These are phyloP conservation scores for Esox masquinongy DNA, from an alignment of 2,797 vertebrate species.

Conservation along the genomic window DNA sequence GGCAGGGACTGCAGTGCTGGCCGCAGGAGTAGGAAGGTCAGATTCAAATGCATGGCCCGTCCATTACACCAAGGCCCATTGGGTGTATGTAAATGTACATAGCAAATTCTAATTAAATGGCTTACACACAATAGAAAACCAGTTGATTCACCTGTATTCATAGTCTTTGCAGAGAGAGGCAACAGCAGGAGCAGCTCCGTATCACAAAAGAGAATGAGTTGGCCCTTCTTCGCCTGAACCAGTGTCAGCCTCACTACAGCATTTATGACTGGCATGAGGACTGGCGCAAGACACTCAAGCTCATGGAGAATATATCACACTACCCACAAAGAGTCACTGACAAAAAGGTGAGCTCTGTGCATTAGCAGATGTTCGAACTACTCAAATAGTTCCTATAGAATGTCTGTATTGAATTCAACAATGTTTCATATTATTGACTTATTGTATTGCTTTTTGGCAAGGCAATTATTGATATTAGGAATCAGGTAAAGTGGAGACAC, in stretches of 20 bases:
- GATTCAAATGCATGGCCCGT: no score
- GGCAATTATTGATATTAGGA: no score
- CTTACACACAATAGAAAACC: neutral
- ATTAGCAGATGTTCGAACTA: neutral
- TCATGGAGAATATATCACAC: constrained; percentile 58
- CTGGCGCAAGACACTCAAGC: constrained; percentile 64
- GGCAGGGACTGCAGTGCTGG: no score
- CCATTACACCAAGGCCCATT: no score
- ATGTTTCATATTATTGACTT: neutral
- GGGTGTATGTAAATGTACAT: no score
- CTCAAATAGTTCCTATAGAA: neutral
- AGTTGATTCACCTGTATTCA: neutral
- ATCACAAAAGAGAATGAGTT: constrained; percentile 69
- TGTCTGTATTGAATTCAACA: neutral
- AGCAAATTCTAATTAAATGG: neutral
- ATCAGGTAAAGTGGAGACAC: no score
- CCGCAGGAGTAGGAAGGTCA: no score
- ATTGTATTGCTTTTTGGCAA: no score
- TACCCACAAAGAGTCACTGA: constrained; percentile 52
- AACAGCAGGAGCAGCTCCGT: constrained; percentile 64
- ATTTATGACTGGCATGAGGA: constrained; percentile 69
- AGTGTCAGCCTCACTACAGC: constrained; percentile 62
- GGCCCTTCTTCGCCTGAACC: constrained; percentile 65
- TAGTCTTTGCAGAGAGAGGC: constrained; percentile 68
- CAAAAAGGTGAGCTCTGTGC: constrained; percentile 35